These are phyloP conservation scores for Salmo trutta DNA, from an alignment of 2,797 vertebrate genomes.

Conservation along the genomic window DNA sequence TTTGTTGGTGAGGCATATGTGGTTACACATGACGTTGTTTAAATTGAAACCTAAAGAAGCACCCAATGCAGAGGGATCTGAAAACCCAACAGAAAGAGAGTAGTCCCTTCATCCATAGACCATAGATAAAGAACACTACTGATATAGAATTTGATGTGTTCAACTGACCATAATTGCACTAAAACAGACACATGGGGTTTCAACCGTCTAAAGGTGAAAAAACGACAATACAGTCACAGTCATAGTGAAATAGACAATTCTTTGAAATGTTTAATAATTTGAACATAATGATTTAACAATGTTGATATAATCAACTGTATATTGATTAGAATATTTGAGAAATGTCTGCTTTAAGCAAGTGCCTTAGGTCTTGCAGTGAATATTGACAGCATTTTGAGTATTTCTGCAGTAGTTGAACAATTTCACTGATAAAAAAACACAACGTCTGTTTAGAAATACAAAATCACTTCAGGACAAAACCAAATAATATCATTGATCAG, in stretches of 20 bases:
- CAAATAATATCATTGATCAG: not conserved
- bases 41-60: not conserved
- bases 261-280: not conserved
- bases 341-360: slow-evolving; percentile 23
- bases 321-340: not conserved
- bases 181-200: slow-evolving; percentile 46
- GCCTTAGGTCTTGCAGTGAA: not conserved
- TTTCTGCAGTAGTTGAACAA: not conserved
- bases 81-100: slow-evolving; percentile 68
- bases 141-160: not conserved
- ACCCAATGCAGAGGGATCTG: slow-evolving; percentile 62
- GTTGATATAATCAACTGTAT: no score
- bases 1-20: not conserved
- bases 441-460: not conserved
- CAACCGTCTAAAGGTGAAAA: not conserved
- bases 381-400: not conserved
- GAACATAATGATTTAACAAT: no score
- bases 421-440: not conserved
- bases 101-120: slow-evolving; percentile 25
- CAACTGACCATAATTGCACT: slow-evolving; percentile 24
- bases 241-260: no score
- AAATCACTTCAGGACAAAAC: not conserved
- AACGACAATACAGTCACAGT: no score
- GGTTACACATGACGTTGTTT: not conserved
- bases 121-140: not conserved